Base-by-base conservation (phyloP, 2,113 vertebrate genomes). In the Otus sunia region DNA sequence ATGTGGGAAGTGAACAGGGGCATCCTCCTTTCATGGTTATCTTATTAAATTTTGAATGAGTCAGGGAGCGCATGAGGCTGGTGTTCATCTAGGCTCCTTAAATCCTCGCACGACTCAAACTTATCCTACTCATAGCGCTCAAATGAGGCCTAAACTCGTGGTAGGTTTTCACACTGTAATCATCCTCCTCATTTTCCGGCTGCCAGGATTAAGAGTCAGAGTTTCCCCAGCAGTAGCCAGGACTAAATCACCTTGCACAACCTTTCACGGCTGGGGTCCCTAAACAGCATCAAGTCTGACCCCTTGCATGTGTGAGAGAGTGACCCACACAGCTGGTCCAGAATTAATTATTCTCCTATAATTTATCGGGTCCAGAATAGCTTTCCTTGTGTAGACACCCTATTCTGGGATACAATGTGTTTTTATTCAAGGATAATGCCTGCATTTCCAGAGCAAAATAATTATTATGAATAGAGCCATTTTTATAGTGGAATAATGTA, bases 381-480 rank as follows among this genome's bases (percentile, higher is more conserved):
- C 52, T 88, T 81, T 75, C 83, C 68, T 87, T 78, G 34, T 95
- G 83, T 37, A 55, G 92, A 64, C 43, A 22, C 56, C 39, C 73
- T 78, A 1, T 81, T 75, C 80, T 76, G 88, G n/a, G 39, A 60
- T 62, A 81, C 79, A 95, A 62, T 41, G 86, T 95, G 92, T 72
- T 94, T 96, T 85, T 78, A 89, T 94, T 92, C 60, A 32, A 81
- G 83, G 60, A 94, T 78, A 82, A 91, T 68, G 73, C 73, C 76
- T 66, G 60, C 92, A 64, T 89, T 95, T 76, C 53, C 74, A 89
- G 77, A 94, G 92, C 45, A 91, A 95, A 96, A 91, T 60, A 82
- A 91, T 97, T 87, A 34, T 91, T 95, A 56, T 92, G 95, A 97
- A 94, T 89, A 91, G 94, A 87, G 89, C 62, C 94, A 66, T 96